A percentile compares a stretch with the other conserved stretches of the same genome.
These are phyloP conservation scores for Cariama cristata DNA, from an alignment of 2,113 vertebrate genomes.

Conservation along the genomic window DNA sequence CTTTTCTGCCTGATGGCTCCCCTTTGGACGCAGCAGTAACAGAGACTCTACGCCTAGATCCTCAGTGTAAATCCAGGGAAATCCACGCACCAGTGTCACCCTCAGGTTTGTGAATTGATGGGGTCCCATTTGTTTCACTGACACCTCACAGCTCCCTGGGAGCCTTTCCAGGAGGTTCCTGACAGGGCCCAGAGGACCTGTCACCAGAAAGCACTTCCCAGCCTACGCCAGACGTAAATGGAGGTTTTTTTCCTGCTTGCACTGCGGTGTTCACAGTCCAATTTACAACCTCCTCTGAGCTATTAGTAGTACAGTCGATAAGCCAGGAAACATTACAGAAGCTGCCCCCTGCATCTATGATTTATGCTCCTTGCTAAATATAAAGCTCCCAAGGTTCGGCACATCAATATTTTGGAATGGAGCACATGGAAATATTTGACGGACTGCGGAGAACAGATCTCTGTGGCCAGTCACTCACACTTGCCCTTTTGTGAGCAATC, in stretches of 20 bases:
- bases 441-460: neutral
- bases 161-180: neutral
- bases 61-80: neutral
- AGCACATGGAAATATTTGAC: slow-evolving; percentile 49
- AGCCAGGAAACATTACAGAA: slow-evolving; percentile 9
- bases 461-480: slow-evolving; percentile 18
- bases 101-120: rapidly evolving
- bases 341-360: slow-evolving; percentile 5
- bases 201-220: neutral
- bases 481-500: slow-evolving; percentile 58
- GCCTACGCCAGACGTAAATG: neutral
- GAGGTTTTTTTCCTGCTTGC: neutral
- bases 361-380: slow-evolving; percentile 58
- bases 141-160: neutral
- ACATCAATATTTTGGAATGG: slow-evolving; percentile 46
- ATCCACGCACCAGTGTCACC: rapidly evolving
- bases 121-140: neutral
- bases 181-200: neutral
- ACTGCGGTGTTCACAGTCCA: neutral
- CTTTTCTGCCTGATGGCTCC: neutral
- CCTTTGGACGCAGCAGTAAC: neutral
- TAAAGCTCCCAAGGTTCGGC: neutral
- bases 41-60: neutral
- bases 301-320: neutral
- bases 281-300: neutral